Conservation (phyloP, 2,113 vertebrate species). For the Hippocampus abdominalis region DNA sequence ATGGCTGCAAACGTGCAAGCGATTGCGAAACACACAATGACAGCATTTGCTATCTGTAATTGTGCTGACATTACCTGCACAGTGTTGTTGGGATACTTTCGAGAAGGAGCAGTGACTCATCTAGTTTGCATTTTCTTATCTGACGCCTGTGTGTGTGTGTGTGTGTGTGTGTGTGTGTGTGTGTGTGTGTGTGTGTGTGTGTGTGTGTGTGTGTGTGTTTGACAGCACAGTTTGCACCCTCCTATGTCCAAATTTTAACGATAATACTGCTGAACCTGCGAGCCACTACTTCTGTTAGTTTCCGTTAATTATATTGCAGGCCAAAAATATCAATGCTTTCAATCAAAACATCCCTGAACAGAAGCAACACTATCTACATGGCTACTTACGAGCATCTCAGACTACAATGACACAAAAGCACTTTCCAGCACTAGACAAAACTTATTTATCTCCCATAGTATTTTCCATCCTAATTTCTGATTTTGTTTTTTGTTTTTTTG, state of each 20-base stretch:
- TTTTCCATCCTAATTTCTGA: too few species aligned
- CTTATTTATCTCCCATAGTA: too few species aligned
- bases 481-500: too few species aligned
- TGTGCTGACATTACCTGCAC: constrained; percentile 65
- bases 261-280: constrained; percentile 29
- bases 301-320: background rate
- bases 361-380: too few species aligned
- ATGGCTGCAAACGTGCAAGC: constrained; percentile 33
- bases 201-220: background rate
- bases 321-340: background rate
- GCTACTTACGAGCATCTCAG: too few species aligned
- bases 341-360: too few species aligned
- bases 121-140: constrained; percentile 64
- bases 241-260: constrained; percentile 41
- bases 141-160: constrained; percentile 14
- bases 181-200: background rate
- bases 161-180: background rate
- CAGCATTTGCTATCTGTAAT: constrained; percentile 56
- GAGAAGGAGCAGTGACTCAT: constrained; percentile 65
- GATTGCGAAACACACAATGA: constrained; percentile 39
- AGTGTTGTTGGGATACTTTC: constrained; percentile 52
- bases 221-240: constrained; percentile 49
- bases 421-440: too few species aligned
- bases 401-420: too few species aligned
- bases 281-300: background rate